These are phyloP conservation scores for Bos indicus DNA, from an alignment of 2,113 vertebrate species.

Conservation along the genomic window DNA sequence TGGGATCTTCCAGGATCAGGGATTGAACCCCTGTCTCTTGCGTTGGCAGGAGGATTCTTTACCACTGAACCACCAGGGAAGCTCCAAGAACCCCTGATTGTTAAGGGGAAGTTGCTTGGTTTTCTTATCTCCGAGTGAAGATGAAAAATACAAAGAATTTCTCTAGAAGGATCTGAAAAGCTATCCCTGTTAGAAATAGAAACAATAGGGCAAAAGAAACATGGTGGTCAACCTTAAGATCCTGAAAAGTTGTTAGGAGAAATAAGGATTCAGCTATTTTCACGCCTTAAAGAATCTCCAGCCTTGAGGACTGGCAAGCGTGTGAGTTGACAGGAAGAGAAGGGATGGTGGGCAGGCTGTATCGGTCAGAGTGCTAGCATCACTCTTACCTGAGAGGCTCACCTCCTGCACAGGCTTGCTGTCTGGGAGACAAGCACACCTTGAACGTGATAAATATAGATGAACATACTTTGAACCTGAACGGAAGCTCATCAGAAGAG, in stretches of 20 bases:
- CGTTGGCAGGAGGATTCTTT: neutral
- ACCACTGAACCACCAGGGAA: neutral
- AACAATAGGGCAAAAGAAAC: neutral
- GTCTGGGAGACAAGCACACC: neutral
- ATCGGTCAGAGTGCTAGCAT: neutral
- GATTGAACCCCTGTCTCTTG: neutral
- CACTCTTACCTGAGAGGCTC: neutral
- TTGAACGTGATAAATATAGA: conserved; percentile 52
- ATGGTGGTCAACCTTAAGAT: neutral
- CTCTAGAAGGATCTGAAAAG: neutral
- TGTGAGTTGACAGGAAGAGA: neutral
- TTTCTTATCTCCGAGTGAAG: neutral
- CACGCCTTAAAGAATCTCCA: neutral
- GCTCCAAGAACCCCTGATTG: neutral
- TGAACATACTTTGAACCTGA: conserved; percentile 20
- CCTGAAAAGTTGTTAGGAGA: neutral
- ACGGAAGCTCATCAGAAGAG: conserved; percentile 65
- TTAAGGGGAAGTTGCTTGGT: neutral
- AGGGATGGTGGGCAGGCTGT: neutral
- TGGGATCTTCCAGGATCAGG: neutral
- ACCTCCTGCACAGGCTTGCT: neutral
- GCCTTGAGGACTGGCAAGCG: neutral
- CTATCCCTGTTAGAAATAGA: neutral
- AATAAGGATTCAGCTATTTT: neutral
- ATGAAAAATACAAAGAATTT: neutral